A percentile compares a stretch with the other conserved stretches of the same genome.
These are phyloP conservation scores for Pelosia muscerda DNA, from an alignment of 2,888 invertebrate genomes.

Conservation along the genomic window DNA sequence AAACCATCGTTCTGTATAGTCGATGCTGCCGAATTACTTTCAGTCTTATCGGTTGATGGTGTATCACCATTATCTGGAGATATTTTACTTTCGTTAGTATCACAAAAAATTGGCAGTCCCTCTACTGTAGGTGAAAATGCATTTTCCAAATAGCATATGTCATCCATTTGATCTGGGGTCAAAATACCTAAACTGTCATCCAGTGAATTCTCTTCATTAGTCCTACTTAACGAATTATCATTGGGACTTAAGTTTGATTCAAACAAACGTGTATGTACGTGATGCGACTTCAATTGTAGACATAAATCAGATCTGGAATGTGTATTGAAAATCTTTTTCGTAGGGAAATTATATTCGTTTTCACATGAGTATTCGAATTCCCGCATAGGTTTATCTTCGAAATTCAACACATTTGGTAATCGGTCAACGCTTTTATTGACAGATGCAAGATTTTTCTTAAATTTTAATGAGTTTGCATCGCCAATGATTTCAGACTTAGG, in stretches of 20 bases:
- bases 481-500: slow-evolving; percentile 58
- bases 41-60: slow-evolving; percentile 87
- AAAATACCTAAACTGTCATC: slow-evolving; percentile 95
- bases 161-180: slow-evolving; percentile 96
- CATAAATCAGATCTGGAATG: slow-evolving; percentile 82
- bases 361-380: slow-evolving; percentile 84
- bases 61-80: slow-evolving; percentile 84
- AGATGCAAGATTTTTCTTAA: slow-evolving; percentile 60
- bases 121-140: slow-evolving; percentile 89
- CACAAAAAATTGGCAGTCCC: slow-evolving; percentile 85
- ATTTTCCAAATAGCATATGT: slow-evolving; percentile 88
- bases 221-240: slow-evolving; percentile 79
- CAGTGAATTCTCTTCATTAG: slow-evolving; percentile 92
- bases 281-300: slow-evolving; percentile 78
- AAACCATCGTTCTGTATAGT: slow-evolving; percentile 83
- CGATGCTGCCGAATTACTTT: slow-evolving; percentile 83
- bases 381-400: slow-evolving; percentile 80
- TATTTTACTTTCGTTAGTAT: slow-evolving; percentile 75
- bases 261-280: slow-evolving; percentile 68
- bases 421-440: slow-evolving; percentile 72
- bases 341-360: slow-evolving; percentile 69
- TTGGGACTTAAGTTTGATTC: slow-evolving; percentile 80
- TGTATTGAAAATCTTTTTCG: slow-evolving; percentile 73
- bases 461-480: slow-evolving; percentile 55
- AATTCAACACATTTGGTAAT: slow-evolving; percentile 78